phyloP scores from a whole-genome alignment of 2,888 invertebrate species.

The Idaea biselata region DNA sequence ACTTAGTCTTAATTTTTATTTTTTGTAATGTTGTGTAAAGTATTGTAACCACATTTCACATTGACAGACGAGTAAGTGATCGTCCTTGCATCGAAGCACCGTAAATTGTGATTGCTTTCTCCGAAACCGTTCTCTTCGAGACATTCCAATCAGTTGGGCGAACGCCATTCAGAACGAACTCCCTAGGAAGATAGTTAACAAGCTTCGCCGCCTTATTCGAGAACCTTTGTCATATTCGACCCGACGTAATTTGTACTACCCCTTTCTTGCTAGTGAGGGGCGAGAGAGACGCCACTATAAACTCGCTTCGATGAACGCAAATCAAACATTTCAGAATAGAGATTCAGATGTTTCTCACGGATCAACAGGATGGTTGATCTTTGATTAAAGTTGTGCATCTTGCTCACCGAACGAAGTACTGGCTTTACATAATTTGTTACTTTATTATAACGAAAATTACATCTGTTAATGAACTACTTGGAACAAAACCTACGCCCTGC shows the following conservation, averaged over 20 bases:
- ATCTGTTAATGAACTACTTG: no score
- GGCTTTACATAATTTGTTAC: no score
- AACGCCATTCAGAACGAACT: constrained; percentile 44
- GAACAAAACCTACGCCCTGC: no score
- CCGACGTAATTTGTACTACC: constrained; percentile 29
- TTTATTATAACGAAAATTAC: no score
- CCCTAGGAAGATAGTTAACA: constrained; percentile 47
- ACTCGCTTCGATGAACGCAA: constrained; percentile 18
- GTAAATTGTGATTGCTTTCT: constrained; percentile 62
- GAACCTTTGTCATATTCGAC: constrained; percentile 39
- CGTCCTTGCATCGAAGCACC: constrained; percentile 37
- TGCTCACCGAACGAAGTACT: constrained; percentile 24
- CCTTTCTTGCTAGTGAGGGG: constrained; percentile 22
- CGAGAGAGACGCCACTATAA: constrained; percentile 25
- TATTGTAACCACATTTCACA: not conserved
- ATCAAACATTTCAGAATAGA: constrained; percentile 28
- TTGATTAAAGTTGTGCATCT: constrained; percentile 28
- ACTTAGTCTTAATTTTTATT: not conserved
- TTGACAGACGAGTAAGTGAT: constrained; percentile 22
- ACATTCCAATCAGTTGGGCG: constrained; percentile 53
- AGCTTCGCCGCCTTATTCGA: constrained; percentile 42
- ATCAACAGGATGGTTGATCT: constrained; percentile 32
- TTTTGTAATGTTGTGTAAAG: not conserved
- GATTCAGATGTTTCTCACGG: constrained; percentile 27
- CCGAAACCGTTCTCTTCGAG: constrained; percentile 50